Percentiles rank a stretch among this genome's conserved stretches.
Evolutionary conservation across 2,797 vertebrate species (phyloP).

Genomic region (Hydrophis major): DNA sequence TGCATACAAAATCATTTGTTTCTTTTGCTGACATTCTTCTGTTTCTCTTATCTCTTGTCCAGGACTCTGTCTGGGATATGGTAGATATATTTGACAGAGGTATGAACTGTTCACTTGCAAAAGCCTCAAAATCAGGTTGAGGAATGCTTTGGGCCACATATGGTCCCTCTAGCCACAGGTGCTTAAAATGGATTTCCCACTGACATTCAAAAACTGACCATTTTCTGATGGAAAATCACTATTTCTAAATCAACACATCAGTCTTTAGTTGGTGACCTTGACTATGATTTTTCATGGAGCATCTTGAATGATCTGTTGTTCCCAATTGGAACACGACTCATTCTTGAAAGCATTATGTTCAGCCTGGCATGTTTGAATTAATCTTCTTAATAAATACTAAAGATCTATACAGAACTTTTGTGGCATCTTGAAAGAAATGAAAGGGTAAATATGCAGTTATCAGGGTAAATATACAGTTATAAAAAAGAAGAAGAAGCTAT

Average conservation of each 20-base stretch:
- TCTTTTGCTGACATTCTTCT: neutral
- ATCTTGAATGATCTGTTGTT: neutral
- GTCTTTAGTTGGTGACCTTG: neutral
- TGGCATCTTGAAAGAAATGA: conserved; percentile 3
- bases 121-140: neutral
- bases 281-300: neutral
- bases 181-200: neutral
- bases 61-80: neutral
- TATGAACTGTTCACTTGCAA: neutral
- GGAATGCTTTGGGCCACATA: neutral
- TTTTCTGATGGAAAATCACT: neutral
- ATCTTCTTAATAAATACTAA: neutral
- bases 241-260: neutral
- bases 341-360: neutral
- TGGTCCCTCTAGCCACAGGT: neutral
- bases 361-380: neutral
- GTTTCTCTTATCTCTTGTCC: neutral
- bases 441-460: conserved; percentile 6
- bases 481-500: neutral
- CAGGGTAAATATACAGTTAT: neutral
- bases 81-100: neutral
- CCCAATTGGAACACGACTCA: neutral
- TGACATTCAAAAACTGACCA: neutral
- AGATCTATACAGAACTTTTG: neutral
- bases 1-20: neutral